Base-by-base conservation (phyloP, 1,140 invertebrate genomes). In the Aphis gossypii region DNA sequence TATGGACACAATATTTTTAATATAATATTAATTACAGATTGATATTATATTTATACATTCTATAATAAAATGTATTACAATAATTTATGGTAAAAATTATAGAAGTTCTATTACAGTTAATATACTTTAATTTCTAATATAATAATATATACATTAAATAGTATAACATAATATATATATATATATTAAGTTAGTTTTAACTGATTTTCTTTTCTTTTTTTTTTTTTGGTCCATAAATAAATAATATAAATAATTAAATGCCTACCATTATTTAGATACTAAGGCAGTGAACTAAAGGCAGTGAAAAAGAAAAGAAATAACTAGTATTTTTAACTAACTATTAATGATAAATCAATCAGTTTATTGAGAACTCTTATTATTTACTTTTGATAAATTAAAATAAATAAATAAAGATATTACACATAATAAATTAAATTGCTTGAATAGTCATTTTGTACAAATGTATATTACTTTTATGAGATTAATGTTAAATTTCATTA, bases 251-350 rank as follows among this genome's bases (percentile, higher is more conserved):
- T 44, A 68, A 46, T 90, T 68, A 44, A 93, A 56, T 2, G 21
- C 82, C n/a, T 93, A 84, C 44, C 30, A 86, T 56, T 93, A n/a
- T 54, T 86, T 46, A 93, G 23, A 86, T 54, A 84, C 76, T 93
- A 93, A 86, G 92, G 92, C 92, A 93, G 92, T 93, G 48, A 93
- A 84, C 92, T 93, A 93, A 93, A 93, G 92, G 92, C 92, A 93
- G 92, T 93, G 92, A 56, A 56, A 84, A 93, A 30, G 21, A 92
- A 92, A 93, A 82, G 14, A 92, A 92, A 92, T 92, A 51, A 92
- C 35, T 89, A 54, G 44, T 20, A 56, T 35, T 90, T 90, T 90
- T 90, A 38, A 90, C 25, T 68, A 44, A 89, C 30, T 90, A 56
- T 60, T 44, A 14, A 41, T 51, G 30, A 60, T 56, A 60, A 41